phyloP scores from a whole-genome alignment of 30 jellyfish, hydroid and myxozoan genomes.

The Catostylus mosaicus region DNA sequence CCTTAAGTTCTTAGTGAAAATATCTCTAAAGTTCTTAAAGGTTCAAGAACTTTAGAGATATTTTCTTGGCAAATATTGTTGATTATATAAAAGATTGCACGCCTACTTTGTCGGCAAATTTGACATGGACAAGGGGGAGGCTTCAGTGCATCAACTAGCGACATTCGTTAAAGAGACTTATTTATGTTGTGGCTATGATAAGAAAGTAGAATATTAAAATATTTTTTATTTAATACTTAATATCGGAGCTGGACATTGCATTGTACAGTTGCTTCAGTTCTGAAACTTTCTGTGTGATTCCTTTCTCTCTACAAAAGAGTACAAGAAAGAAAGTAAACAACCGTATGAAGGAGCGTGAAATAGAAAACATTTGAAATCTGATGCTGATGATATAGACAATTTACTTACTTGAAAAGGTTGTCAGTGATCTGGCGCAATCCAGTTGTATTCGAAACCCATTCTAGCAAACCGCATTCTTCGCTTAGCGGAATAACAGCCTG shows the following conservation, averaged over 20 bases:
- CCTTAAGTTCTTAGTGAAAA: too few species aligned
- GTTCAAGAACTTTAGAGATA: too few species aligned
- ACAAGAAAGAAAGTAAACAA: background rate
- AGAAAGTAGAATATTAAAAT: too few species aligned
- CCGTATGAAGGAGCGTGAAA: background rate
- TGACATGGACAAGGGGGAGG: too few species aligned
- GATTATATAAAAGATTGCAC: too few species aligned
- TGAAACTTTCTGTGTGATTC: constrained; percentile 4
- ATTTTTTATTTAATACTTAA: too few species aligned
- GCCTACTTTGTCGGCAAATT: too few species aligned
- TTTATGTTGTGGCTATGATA: too few species aligned
- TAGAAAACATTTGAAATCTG: background rate
- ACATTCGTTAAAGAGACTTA: too few species aligned
- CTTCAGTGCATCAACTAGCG: too few species aligned
- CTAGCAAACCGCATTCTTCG: constrained; percentile 97
- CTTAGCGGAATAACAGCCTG: constrained; percentile 97
- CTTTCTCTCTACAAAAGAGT: constrained; percentile 50
- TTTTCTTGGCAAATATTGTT: too few species aligned
- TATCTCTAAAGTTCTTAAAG: too few species aligned
- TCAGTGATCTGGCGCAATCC: constrained; percentile 85
- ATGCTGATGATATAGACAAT: background rate
- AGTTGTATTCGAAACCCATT: constrained; percentile 96
- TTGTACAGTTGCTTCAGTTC: constrained; percentile 77
- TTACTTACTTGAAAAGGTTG: constrained; percentile 77
- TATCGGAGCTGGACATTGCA: constrained; percentile 60